Conservation (phyloP, 2,888 invertebrate species). For the Nasonia oneida region DNA sequence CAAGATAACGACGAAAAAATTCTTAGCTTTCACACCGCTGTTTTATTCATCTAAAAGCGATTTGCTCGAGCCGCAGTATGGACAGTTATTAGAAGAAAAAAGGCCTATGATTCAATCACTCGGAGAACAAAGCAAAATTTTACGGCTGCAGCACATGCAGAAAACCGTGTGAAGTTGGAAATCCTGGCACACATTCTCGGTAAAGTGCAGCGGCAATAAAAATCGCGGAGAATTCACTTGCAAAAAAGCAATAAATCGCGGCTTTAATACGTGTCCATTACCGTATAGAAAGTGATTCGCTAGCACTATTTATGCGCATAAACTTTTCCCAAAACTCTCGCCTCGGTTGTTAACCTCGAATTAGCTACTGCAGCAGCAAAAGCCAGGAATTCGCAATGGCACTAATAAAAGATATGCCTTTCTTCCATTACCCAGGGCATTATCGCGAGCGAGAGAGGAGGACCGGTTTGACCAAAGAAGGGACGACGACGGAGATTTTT, state of each 20-base stretch:
- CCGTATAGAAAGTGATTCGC: not conserved
- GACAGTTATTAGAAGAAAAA: not conserved
- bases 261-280: not conserved
- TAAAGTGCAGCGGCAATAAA: not conserved
- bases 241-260: not conserved
- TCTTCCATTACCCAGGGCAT: constrained; percentile 56
- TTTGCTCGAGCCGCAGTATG: not conserved
- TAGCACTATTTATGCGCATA: constrained; percentile 11
- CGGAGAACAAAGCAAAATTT: not conserved
- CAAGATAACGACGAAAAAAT: constrained; percentile 22
- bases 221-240: not conserved
- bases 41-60: too few species aligned
- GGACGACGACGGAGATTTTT: constrained; percentile 39
- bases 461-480: constrained; percentile 55
- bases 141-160: not conserved
- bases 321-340: constrained; percentile 22
- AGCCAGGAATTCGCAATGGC: constrained; percentile 64
- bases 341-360: constrained; percentile 68
- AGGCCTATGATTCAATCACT: not conserved
- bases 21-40: too few species aligned
- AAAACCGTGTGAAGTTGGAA: constrained; percentile 1
- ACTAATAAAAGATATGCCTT: constrained; percentile 62
- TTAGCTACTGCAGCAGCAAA: constrained; percentile 60
- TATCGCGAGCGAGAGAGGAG: constrained; percentile 16
- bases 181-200: not conserved